Evolutionary conservation across 2,797 vertebrate genomes (phyloP).

Genomic region (Coregonus ussuriensis): DNA sequence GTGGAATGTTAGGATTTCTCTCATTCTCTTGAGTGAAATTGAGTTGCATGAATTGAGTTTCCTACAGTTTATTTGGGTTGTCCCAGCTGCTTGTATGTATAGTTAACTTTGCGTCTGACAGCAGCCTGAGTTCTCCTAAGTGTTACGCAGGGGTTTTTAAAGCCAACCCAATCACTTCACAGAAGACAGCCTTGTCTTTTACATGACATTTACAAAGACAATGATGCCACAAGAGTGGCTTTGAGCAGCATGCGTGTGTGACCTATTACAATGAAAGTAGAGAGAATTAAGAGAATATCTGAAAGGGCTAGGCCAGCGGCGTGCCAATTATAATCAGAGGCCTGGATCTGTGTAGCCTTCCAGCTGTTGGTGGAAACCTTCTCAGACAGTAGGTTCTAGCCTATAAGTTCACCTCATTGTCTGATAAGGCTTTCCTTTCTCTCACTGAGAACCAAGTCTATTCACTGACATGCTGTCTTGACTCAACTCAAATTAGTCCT

Average conservation of each 20-base stretch:
- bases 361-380: background rate
- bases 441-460: background rate
- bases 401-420: background rate
- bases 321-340: constrained; percentile 2
- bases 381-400: background rate
- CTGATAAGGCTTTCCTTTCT: background rate
- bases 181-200: background rate
- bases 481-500: background rate
- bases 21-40: background rate
- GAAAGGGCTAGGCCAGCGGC: background rate
- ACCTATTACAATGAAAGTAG: background rate
- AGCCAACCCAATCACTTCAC: background rate
- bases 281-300: background rate
- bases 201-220: background rate
- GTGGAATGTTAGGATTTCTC: background rate
- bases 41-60: background rate
- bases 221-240: background rate
- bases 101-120: background rate
- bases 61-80: background rate
- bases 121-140: background rate
- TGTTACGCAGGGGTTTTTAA: background rate
- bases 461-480: background rate
- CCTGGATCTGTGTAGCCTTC: background rate
- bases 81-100: background rate
- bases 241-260: background rate